Conservation (phyloP, 1,140 invertebrate genomes). For the Chironomus striatipennis region DNA sequence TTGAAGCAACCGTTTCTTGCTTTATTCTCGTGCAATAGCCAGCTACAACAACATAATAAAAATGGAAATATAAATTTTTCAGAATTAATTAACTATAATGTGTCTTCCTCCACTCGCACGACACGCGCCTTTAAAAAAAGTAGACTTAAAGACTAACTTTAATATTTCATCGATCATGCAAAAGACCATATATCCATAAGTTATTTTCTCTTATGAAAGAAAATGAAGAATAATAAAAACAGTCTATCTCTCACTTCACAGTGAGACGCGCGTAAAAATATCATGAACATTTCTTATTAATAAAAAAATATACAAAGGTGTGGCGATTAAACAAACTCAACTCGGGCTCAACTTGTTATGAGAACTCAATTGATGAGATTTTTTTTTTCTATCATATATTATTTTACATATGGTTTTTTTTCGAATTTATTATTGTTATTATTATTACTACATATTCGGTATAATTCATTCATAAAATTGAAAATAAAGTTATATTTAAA, state of each 20-base stretch:
- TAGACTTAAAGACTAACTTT: not conserved
- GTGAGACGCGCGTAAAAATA: not conserved
- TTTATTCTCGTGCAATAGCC: not conserved
- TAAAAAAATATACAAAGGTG: constrained; percentile 16
- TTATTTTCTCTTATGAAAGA: not conserved
- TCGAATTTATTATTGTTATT: no score
- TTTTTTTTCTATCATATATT: not conserved
- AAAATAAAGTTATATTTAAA: no score
- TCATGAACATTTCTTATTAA: not conserved
- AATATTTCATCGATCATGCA: constrained; percentile 21
- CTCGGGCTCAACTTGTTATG: constrained; percentile 5
- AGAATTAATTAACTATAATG: constrained; percentile 14
- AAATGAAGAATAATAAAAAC: not conserved
- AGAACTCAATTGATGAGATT: not conserved
- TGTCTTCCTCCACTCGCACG: not conserved
- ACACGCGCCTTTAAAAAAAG: constrained; percentile 17
- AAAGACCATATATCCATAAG: not conserved
- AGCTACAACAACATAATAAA: not conserved
- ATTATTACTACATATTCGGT: no score
- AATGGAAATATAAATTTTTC: not conserved
- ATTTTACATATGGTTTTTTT: not conserved
- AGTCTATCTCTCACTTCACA: no score
- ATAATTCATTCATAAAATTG: no score
- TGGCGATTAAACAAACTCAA: constrained; percentile 22
- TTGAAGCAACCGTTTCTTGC: not conserved